These are phyloP conservation scores for human DNA, from an alignment of 2,113 vertebrate genomes.

Conservation along the genomic window GRCh38 chr2:124190001-124190500, in stretches of 20 bases:
- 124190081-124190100: conserved; percentile 22
- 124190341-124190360: neutral
- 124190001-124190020: neutral
- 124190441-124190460: neutral
- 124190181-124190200: neutral
- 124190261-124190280: neutral
- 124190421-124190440: neutral
- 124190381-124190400: neutral
- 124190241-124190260: neutral
- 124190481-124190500: neutral
- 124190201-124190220: neutral
- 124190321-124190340: neutral
- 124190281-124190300: neutral
- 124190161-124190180: neutral
- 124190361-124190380: neutral
- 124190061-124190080: neutral
- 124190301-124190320: neutral
- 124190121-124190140: neutral
- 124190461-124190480: neutral
- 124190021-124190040: neutral
- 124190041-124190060: neutral
- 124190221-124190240: neutral
- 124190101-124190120: neutral
- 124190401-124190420: neutral
- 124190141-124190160: neutral